Conservation (phyloP, 2,888 invertebrate genomes). For the Eupelmus urozonus region DNA sequence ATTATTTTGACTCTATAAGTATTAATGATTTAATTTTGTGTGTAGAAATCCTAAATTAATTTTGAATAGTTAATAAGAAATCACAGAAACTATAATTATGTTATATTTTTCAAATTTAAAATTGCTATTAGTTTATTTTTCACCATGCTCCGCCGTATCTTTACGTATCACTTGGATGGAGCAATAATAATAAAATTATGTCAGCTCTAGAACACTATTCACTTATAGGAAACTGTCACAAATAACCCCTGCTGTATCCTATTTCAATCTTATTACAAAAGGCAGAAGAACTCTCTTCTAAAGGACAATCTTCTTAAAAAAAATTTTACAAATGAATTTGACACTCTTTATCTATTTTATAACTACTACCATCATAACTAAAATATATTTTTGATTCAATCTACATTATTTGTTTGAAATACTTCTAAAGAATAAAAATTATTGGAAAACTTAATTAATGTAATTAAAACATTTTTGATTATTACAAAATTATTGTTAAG, state of each 20-base stretch:
- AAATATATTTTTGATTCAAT: no score
- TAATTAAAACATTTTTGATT: neutral
- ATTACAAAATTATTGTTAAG: constrained; percentile 4
- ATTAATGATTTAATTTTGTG: constrained; percentile 1
- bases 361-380: no score
- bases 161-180: constrained; percentile 49
- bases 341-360: neutral
- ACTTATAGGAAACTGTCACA: constrained; percentile 49
- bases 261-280: constrained; percentile 52
- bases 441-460: neutral
- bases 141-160: constrained; percentile 24
- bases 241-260: constrained; percentile 42
- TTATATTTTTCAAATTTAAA: constrained; percentile 22
- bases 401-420: no score
- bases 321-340: constrained; percentile 12
- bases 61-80: constrained; percentile 21
- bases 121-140: constrained; percentile 29
- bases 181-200: constrained; percentile 5
- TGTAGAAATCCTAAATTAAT: constrained; percentile 19
- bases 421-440: no score
- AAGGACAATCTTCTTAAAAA: constrained; percentile 55
- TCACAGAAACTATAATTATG: constrained; percentile 47
- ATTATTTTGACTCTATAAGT: neutral
- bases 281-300: constrained; percentile 57
- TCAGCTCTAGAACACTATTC: constrained; percentile 29